These are phyloP conservation scores for Drosophila aff. DNA, from an alignment of 1,140 invertebrate genomes.

Conservation along the genomic window DNA sequence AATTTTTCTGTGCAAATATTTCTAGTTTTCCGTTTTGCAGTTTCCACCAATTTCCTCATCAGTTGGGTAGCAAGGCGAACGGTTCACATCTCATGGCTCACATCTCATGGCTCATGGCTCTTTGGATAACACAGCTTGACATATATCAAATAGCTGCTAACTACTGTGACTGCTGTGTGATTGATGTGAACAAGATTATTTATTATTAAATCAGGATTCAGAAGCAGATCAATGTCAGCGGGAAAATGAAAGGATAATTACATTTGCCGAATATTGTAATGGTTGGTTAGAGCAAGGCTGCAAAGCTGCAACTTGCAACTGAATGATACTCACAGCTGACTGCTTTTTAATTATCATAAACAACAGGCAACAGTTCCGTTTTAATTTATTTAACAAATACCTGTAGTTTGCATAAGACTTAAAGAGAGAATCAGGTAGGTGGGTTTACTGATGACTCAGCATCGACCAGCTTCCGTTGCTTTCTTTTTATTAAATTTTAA, in stretches of 20 bases:
- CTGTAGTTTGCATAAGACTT: neutral
- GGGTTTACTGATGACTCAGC: slow-evolving; percentile 9
- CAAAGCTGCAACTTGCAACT: too few species aligned
- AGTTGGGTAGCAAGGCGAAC: slow-evolving; percentile 24
- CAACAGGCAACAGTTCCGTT: slow-evolving; percentile 7
- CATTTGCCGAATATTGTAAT: neutral
- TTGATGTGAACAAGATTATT: slow-evolving; percentile 37
- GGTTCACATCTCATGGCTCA: neutral
- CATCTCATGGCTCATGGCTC: neutral
- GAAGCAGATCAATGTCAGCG: slow-evolving; percentile 40
- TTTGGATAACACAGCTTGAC: neutral
- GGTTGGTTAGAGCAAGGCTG: neutral
- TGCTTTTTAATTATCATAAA: neutral
- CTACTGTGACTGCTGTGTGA: slow-evolving; percentile 19
- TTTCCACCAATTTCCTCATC: slow-evolving; percentile 33
- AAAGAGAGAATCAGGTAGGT: slow-evolving; percentile 14
- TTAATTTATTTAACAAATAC: neutral
- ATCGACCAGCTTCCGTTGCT: slow-evolving; percentile 7
- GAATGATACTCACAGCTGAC: neutral
- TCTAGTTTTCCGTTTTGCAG: slow-evolving; percentile 15
- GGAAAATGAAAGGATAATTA: slow-evolving; percentile 21
- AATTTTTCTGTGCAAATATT: slow-evolving; percentile 18
- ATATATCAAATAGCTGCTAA: slow-evolving; percentile 26
- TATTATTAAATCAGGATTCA: slow-evolving; percentile 38
- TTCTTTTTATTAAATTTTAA: slow-evolving; percentile 17